These are phyloP conservation scores for Temnothorax nylanderi DNA, from an alignment of 1,140 invertebrate genomes.

Conservation along the genomic window DNA sequence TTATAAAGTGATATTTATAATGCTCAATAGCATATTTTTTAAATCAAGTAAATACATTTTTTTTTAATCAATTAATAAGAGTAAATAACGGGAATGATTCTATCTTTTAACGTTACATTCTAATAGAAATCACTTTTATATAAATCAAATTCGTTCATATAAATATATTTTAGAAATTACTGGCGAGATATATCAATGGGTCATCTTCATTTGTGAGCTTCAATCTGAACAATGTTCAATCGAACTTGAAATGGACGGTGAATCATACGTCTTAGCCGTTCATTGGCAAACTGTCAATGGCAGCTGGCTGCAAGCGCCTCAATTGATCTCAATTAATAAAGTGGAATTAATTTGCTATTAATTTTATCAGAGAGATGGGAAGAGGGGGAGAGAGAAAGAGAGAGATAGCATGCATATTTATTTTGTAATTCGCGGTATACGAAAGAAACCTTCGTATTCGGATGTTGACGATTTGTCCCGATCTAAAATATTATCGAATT, in stretches of 20 bases:
- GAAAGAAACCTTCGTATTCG: neutral
- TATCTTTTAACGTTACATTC: neutral
- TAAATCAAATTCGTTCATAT: neutral
- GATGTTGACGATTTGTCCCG: neutral
- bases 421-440: neutral
- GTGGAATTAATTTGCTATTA: constrained; percentile 15
- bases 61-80: neutral
- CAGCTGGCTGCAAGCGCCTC: constrained; percentile 15
- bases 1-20: neutral
- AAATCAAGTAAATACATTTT: neutral
- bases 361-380: neutral
- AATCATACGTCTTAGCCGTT: constrained; percentile 36
- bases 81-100: neutral
- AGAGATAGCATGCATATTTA: neutral
- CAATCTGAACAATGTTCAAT: constrained; percentile 36
- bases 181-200: neutral
- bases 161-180: constrained; percentile 13
- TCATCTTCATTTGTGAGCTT: constrained; percentile 10
- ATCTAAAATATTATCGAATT: neutral
- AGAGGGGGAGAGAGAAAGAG: neutral
- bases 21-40: neutral
- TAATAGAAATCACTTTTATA: neutral
- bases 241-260: constrained; percentile 20
- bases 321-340: constrained; percentile 41
- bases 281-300: constrained; percentile 54